Percentiles rank a stretch among this genome's conserved stretches.
Conservation (phyloP, 2,888 invertebrate genomes). For the Drosophila neonasuta region DNA sequence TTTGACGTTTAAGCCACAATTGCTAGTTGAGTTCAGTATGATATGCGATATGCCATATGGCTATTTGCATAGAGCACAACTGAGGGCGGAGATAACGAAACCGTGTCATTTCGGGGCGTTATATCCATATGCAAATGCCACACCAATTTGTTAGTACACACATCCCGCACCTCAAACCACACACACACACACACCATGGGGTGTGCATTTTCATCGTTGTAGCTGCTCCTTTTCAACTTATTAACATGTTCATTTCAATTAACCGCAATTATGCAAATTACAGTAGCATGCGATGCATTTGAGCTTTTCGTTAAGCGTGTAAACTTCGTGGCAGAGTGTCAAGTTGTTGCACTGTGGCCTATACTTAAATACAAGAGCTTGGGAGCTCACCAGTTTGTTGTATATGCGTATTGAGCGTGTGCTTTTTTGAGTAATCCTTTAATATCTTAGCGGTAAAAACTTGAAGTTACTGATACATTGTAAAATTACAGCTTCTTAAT, state of each 20-base stretch:
- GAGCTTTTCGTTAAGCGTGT: slow-evolving; percentile 18
- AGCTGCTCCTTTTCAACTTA: slow-evolving; percentile 30
- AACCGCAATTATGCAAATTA: slow-evolving; percentile 59
- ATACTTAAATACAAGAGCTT: not conserved
- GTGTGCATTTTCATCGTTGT: slow-evolving; percentile 1
- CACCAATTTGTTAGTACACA: slow-evolving; percentile 12
- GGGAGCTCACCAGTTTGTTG: not conserved
- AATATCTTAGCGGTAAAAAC: not conserved
- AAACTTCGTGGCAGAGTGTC: slow-evolving; percentile 9
- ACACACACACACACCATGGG: not conserved
- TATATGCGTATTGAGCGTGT: not conserved
- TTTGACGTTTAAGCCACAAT: slow-evolving; percentile 11
- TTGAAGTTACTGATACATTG: too few species aligned
- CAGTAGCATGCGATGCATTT: slow-evolving; percentile 8
- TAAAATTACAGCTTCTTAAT: too few species aligned
- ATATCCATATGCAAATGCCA: slow-evolving; percentile 37
- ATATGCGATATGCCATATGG: slow-evolving; percentile 28
- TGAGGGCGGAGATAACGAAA: slow-evolving; percentile 15
- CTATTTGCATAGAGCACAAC: slow-evolving; percentile 44
- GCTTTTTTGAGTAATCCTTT: not conserved
- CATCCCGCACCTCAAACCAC: not conserved
- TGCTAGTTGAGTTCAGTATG: not conserved
- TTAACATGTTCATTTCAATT: slow-evolving; percentile 56
- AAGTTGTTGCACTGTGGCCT: slow-evolving; percentile 7
- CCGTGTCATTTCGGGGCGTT: slow-evolving; percentile 30